phyloP scores from a whole-genome alignment of 1,140 invertebrate genomes.

The Diprion similis region DNA sequence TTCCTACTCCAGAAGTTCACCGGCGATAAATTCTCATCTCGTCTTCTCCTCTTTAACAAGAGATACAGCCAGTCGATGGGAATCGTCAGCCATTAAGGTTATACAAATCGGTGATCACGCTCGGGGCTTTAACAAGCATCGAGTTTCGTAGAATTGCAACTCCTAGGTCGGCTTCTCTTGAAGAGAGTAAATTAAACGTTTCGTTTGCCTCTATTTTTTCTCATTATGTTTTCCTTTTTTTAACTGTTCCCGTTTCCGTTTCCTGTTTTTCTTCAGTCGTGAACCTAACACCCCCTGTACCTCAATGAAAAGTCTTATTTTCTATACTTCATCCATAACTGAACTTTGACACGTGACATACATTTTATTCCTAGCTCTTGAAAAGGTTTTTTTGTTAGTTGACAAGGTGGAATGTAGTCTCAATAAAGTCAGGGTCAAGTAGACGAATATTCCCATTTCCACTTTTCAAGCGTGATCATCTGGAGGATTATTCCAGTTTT shows the following conservation, averaged over 20 bases:
- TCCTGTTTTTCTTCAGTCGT: not conserved
- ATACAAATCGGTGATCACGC: constrained; percentile 44
- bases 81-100: constrained; percentile 38
- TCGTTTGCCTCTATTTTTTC: constrained; percentile 28
- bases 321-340: not conserved
- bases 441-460: too few relatives aligned
- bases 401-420: too few relatives aligned
- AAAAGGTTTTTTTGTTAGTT: too few relatives aligned
- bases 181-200: constrained; percentile 41
- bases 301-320: constrained; percentile 15
- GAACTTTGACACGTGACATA: not conserved
- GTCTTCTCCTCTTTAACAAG: constrained; percentile 7
- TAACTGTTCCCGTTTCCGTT: too few relatives aligned
- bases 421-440: too few relatives aligned
- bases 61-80: not conserved
- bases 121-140: constrained; percentile 37
- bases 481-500: too few relatives aligned
- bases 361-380: too few relatives aligned
- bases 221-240: too few relatives aligned
- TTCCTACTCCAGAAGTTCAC: not conserved
- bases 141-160: constrained; percentile 37
- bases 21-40: not conserved
- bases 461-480: too few relatives aligned
- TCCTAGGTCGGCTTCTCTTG: constrained; percentile 10
- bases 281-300: constrained; percentile 14